Evolutionary conservation across 2,888 invertebrate species (phyloP).

Genomic region (Euplagia quadripunctaria): DNA sequence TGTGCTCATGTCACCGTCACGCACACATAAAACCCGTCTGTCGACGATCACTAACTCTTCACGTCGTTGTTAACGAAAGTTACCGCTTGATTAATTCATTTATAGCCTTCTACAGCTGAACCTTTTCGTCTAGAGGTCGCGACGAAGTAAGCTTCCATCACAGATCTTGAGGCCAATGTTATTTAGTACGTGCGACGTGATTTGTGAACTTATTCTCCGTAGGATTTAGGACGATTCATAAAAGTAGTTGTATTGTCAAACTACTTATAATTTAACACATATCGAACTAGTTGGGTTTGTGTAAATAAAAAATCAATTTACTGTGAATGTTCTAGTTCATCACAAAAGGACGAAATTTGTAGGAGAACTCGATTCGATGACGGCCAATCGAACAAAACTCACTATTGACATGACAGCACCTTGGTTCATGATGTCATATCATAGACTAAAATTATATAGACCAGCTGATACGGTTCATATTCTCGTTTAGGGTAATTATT

Average conservation of each 20-base stretch:
- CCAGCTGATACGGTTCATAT: conserved; percentile 37
- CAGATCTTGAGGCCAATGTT: conserved; percentile 72
- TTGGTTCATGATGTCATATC: conserved; percentile 48
- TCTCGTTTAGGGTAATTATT: conserved; percentile 12
- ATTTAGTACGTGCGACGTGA: conserved; percentile 61
- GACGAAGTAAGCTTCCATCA: conserved; percentile 81
- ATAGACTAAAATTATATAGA: conserved; percentile 43
- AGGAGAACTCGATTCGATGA: conserved; percentile 63
- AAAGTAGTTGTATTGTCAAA: conserved; percentile 31
- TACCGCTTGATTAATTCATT: conserved; percentile 68
- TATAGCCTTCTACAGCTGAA: conserved; percentile 80
- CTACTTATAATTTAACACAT: conserved; percentile 48
- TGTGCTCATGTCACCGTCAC: conserved; percentile 87
- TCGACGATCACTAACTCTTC: conserved; percentile 70
- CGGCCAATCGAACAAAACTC: conserved; percentile 68
- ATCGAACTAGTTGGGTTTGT: conserved; percentile 41
- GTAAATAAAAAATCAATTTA: conserved; percentile 54
- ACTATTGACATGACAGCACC: conserved; percentile 49
- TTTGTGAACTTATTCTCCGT: conserved; percentile 57
- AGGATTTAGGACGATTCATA: conserved; percentile 54
- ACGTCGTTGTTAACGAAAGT: conserved; percentile 54
- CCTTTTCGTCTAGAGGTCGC: conserved; percentile 75
- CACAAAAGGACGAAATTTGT: conserved; percentile 68
- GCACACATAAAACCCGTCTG: conserved; percentile 76
- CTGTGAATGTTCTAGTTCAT: conserved; percentile 68